A percentile compares a stretch with the other conserved stretches of the same genome.
phyloP scores from a whole-genome alignment of 2,888 invertebrate species.

The Corbicula japonica region DNA sequence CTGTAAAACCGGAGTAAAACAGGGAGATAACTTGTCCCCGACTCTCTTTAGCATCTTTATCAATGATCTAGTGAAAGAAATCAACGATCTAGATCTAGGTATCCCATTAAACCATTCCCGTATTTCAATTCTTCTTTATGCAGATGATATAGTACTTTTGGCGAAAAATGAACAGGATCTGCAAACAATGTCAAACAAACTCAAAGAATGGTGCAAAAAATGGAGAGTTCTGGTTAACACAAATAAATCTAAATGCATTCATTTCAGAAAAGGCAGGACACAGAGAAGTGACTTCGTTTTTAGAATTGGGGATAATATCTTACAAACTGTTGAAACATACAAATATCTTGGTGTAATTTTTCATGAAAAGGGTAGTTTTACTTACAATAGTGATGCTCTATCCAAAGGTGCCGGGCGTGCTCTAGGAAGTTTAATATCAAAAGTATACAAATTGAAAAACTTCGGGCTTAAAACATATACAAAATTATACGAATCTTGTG shows the following conservation, averaged over 20 bases:
- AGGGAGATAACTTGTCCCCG: too few species aligned
- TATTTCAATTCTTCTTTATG: conserved; percentile 10
- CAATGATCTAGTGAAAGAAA: conserved; percentile 40
- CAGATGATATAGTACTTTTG: conserved; percentile 20
- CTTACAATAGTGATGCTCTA: background rate
- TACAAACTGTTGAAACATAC: conserved; percentile 2
- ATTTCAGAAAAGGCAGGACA: conserved; percentile 18
- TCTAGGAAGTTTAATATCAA: conserved; percentile 6
- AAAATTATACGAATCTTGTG: conserved; percentile 35
- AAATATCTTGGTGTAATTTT: conserved; percentile 25
- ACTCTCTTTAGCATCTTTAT: too few species aligned
- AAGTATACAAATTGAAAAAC: conserved; percentile 20
- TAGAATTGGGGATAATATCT: conserved; percentile 6
- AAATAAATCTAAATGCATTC: conserved; percentile 21
- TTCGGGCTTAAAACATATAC: conserved; percentile 11
- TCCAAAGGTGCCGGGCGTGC: conserved; percentile 1
- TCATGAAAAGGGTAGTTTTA: conserved; percentile 7
- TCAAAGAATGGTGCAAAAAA: conserved; percentile 16
- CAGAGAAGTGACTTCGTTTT: background rate
- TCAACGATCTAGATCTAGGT: conserved; percentile 28
- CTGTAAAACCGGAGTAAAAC: too few species aligned
- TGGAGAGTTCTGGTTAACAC: conserved; percentile 23
- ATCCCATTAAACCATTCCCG: background rate
- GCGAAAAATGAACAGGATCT: conserved; percentile 3
- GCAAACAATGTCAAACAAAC: conserved; percentile 7